Conservation (phyloP, 2,888 invertebrate species). For the Parnassius orleans region DNA sequence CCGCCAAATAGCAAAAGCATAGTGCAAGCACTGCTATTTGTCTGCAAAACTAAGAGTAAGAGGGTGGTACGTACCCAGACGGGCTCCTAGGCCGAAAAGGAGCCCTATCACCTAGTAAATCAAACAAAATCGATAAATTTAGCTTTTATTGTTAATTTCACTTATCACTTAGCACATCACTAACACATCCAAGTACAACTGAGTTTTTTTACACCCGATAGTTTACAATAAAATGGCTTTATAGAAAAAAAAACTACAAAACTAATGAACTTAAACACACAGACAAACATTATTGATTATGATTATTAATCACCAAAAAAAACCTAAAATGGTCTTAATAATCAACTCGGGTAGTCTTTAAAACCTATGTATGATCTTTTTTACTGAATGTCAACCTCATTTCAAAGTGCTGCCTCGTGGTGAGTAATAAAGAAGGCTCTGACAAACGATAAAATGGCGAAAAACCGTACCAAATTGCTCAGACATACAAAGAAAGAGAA, state of each 20-base stretch:
- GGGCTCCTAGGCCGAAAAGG: too few relatives aligned
- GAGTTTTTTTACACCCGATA: slow-evolving; percentile 8
- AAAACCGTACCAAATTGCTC: too few relatives aligned
- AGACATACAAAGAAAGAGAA: too few relatives aligned
- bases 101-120: neutral
- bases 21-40: too few relatives aligned
- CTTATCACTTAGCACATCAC: slow-evolving; percentile 26
- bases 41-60: too few relatives aligned
- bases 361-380: neutral
- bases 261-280: neutral
- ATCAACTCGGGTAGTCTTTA: neutral
- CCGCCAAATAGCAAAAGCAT: too few relatives aligned
- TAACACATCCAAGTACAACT: slow-evolving; percentile 11
- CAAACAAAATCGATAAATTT: slow-evolving; percentile 13
- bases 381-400: too few relatives aligned
- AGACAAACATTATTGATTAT: neutral
- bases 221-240: slow-evolving; percentile 13
- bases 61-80: too few relatives aligned
- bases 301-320: neutral
- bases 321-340: neutral
- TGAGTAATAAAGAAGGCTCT: too few relatives aligned
- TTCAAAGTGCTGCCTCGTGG: too few relatives aligned
- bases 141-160: slow-evolving; percentile 22
- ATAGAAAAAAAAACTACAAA: slow-evolving; percentile 2
- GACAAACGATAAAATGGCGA: too few relatives aligned